phyloP scores from a whole-genome alignment of 1,140 invertebrate genomes.

The Procambarus clarkii region DNA sequence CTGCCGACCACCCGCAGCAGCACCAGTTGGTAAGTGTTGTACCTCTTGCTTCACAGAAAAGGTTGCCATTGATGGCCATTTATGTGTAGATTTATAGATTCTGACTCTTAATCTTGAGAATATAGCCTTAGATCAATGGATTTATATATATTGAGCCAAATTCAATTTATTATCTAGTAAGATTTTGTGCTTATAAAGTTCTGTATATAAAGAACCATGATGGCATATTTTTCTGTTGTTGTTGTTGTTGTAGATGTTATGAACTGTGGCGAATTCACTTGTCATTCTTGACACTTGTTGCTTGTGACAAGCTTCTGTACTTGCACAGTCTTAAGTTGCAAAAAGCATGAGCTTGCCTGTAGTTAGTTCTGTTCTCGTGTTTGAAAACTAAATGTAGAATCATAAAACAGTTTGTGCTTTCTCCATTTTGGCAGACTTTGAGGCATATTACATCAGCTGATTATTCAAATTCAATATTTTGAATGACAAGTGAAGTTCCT shows the following conservation, averaged over 20 bases:
- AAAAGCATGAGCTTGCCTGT: slow-evolving; percentile 1
- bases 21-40: slow-evolving; percentile 52
- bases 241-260: background rate
- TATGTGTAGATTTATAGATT: background rate
- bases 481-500: background rate
- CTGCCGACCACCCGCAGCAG: slow-evolving; percentile 6
- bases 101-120: no score
- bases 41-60: background rate
- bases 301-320: background rate
- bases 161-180: no score
- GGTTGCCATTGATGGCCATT: background rate
- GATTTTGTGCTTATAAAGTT: no score
- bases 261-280: background rate
- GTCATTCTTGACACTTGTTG: background rate
- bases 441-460: background rate
- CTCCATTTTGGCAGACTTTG: background rate
- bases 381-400: background rate
- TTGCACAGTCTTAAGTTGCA: background rate
- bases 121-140: no score
- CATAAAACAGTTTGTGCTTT: background rate
- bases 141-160: no score
- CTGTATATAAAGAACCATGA: slow-evolving; percentile 1
- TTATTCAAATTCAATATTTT: background rate
- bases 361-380: background rate
- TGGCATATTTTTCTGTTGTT: background rate